phyloP scores from a whole-genome alignment of 2,888 invertebrate genomes.

The Drosophila affinis region DNA sequence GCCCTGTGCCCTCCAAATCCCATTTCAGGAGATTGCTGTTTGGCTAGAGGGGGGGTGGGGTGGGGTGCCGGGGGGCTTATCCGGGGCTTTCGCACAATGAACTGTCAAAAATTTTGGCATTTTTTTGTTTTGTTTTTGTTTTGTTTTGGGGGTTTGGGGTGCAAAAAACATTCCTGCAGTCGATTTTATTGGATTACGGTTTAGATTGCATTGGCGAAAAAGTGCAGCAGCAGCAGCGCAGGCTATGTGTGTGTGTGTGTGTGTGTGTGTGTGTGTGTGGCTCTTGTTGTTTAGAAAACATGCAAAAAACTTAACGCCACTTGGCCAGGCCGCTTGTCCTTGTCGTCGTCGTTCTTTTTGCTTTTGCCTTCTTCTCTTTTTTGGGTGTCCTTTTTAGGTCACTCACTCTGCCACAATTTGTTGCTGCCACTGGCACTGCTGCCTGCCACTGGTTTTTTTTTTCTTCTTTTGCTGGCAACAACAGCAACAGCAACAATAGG shows the following conservation, averaged over 20 bases:
- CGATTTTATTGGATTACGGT: slow-evolving; percentile 79
- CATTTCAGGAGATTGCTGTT: slow-evolving; percentile 26
- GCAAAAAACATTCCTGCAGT: slow-evolving; percentile 61
- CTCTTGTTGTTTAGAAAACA: slow-evolving; percentile 72
- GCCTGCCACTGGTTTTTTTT: slow-evolving; percentile 1
- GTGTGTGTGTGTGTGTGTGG: slow-evolving; percentile 38
- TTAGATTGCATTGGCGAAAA: slow-evolving; percentile 73
- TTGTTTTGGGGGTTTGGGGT: background rate
- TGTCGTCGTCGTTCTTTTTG: slow-evolving; percentile 42
- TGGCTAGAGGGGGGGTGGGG: background rate
- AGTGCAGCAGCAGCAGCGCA: slow-evolving; percentile 54
- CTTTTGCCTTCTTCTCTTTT: slow-evolving; percentile 31
- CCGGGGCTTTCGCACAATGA: slow-evolving; percentile 50
- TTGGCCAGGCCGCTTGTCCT: slow-evolving; percentile 53
- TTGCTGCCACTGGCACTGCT: slow-evolving; percentile 6
- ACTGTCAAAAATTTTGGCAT: slow-evolving; percentile 66
- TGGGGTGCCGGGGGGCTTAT: slow-evolving; percentile 1
- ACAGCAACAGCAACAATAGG: slow-evolving; percentile 27
- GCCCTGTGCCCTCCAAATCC: slow-evolving; percentile 8
- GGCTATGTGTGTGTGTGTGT: slow-evolving; percentile 34
- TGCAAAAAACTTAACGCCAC: slow-evolving; percentile 58
- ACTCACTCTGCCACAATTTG: slow-evolving; percentile 37
- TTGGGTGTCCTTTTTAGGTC: slow-evolving; percentile 30
- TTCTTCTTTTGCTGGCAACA: slow-evolving; percentile 1
- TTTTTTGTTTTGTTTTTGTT: background rate